Conservation (phyloP, 2,113 vertebrate genomes). For the Zosterops hypoxanthus region DNA sequence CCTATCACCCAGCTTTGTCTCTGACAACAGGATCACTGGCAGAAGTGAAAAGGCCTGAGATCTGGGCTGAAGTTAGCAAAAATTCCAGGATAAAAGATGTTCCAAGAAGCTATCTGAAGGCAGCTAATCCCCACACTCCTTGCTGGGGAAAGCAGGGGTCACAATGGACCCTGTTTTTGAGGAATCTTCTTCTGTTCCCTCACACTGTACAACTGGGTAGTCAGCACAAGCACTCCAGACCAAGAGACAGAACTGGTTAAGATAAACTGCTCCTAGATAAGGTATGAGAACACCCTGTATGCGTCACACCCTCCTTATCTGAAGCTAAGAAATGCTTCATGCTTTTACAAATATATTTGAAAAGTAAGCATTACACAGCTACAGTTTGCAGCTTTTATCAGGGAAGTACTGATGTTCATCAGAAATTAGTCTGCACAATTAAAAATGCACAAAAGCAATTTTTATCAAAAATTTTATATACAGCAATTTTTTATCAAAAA, state of each 20-base stretch:
- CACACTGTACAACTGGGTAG: neutral
- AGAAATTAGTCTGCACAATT: neutral
- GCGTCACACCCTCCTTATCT: slow-evolving; percentile 15
- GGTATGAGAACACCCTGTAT: neutral
- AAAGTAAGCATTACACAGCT: slow-evolving; percentile 1
- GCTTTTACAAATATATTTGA: slow-evolving; percentile 9
- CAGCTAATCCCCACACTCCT: neutral
- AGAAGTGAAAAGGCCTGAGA: neutral
- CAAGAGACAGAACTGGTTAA: neutral
- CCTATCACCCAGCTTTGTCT: neutral
- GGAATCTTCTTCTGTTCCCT: neutral
- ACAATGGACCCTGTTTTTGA: neutral
- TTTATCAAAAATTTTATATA: neutral
- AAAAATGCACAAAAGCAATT: neutral
- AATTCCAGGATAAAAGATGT: neutral
- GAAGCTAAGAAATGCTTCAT: slow-evolving; percentile 13
- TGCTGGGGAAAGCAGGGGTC: neutral
- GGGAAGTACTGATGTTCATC: neutral
- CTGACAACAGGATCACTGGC: neutral
- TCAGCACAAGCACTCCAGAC: neutral
- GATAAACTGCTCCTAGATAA: neutral
- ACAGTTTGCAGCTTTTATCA: neutral
- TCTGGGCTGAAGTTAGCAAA: neutral
- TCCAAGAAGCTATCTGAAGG: neutral
- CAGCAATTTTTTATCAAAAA: neutral